These are phyloP conservation scores for Marmota monax DNA, from an alignment of 2,113 vertebrate species.

Conservation along the genomic window DNA sequence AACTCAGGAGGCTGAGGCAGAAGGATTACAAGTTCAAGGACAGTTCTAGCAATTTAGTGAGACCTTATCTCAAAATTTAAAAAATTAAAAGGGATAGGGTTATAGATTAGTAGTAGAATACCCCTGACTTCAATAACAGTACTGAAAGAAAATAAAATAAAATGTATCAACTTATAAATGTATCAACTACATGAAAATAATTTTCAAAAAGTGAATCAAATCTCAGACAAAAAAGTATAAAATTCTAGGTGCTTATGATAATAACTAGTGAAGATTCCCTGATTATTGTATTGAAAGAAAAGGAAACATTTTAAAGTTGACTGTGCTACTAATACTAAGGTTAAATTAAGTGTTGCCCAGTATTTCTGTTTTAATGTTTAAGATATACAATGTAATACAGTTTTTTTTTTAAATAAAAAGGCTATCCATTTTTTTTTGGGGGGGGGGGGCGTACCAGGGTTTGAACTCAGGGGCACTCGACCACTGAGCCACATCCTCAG, in stretches of 20 bases:
- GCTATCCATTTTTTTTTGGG: too few species aligned
- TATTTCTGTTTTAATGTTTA: conserved; percentile 30
- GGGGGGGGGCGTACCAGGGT: too few species aligned
- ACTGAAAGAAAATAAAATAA: neutral
- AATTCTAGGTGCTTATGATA: neutral
- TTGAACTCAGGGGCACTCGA: too few species aligned
- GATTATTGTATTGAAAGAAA: conserved; percentile 45
- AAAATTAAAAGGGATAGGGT: too few species aligned
- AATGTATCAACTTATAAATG: neutral
- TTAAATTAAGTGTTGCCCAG: neutral
- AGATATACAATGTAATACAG: conserved; percentile 14
- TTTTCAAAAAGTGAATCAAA: conserved; percentile 53
- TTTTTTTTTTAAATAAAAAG: conserved; percentile 4
- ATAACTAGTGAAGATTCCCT: neutral
- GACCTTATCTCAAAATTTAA: too few species aligned
- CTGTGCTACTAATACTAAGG: neutral
- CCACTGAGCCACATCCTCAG: too few species aligned
- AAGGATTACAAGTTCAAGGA: too few species aligned
- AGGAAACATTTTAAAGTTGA: conserved; percentile 59
- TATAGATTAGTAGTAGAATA: neutral
- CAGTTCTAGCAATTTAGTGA: neutral
- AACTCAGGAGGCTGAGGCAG: too few species aligned
- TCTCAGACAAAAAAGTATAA: conserved; percentile 26
- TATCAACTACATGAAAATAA: conserved; percentile 17
- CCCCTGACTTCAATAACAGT: too few species aligned